Percentiles rank a stretch among this genome's conserved stretches.
Evolutionary conservation across 2,888 invertebrate genomes (phyloP).

Genomic region (Ennomos fuscantarius): DNA sequence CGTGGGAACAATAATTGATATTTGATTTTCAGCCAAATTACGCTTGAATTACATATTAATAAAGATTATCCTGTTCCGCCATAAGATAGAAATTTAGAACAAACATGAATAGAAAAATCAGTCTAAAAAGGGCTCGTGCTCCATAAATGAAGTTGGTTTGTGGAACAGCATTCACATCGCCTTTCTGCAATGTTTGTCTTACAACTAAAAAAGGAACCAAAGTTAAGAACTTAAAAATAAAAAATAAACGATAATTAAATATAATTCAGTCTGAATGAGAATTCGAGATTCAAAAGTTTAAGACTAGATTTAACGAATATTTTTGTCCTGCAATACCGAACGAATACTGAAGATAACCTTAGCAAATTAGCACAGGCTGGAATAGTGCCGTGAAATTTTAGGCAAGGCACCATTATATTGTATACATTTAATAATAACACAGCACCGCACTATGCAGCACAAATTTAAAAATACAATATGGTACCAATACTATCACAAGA

Average conservation of each 20-base stretch:
- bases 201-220: slow-evolving; percentile 65
- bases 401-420: background rate
- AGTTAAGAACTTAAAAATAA: slow-evolving; percentile 49
- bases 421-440: background rate
- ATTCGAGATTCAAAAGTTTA: slow-evolving; percentile 41
- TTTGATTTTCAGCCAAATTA: slow-evolving; percentile 31
- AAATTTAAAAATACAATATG: slow-evolving; percentile 3
- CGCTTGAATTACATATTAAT: slow-evolving; percentile 13
- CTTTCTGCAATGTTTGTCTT: slow-evolving; percentile 53
- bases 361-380: background rate
- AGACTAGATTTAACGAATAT: slow-evolving; percentile 39
- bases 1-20: slow-evolving; percentile 54
- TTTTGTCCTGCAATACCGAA: slow-evolving; percentile 3
- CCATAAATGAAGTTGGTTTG: slow-evolving; percentile 58
- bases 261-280: slow-evolving; percentile 50
- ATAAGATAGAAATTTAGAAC: slow-evolving; percentile 22
- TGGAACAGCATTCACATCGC: slow-evolving; percentile 41
- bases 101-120: slow-evolving; percentile 65
- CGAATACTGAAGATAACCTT: slow-evolving; percentile 7
- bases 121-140: slow-evolving; percentile 69
- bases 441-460: slow-evolving; percentile 12
- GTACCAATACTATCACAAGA: slow-evolving; percentile 9
- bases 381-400: background rate
- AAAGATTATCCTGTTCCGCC: slow-evolving; percentile 17
- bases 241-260: slow-evolving; percentile 46